These are phyloP conservation scores for Apodemia duryi DNA, from an alignment of 2,888 invertebrate genomes.

Conservation along the genomic window DNA sequence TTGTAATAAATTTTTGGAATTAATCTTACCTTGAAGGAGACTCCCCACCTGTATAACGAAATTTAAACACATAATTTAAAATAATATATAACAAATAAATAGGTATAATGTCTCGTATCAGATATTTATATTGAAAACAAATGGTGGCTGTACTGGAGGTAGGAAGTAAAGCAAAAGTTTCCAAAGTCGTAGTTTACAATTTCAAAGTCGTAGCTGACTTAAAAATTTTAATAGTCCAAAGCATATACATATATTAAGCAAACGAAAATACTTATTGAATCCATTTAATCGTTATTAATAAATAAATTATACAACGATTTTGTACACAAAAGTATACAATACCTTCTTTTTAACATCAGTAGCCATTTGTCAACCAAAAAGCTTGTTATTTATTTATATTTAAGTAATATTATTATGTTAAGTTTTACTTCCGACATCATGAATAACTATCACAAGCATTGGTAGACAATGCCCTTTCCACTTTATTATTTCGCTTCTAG, in stretches of 20 bases:
- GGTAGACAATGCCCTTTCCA: not conserved
- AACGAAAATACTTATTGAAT: constrained; percentile 1
- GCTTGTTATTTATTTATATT: constrained; percentile 7
- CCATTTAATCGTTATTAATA: not conserved
- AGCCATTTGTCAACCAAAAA: constrained; percentile 10
- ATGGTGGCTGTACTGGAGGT: not conserved
- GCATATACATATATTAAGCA: not conserved
- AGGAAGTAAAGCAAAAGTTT: not conserved
- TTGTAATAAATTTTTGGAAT: no score
- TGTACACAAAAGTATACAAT: not conserved
- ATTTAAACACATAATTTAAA: no score
- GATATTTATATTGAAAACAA: not conserved
- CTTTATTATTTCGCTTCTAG: not conserved
- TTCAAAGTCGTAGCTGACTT: constrained; percentile 2
- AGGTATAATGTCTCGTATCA: not conserved
- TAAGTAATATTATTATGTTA: constrained; percentile 1
- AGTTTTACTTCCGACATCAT: not conserved
- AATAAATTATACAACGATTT: constrained; percentile 9
- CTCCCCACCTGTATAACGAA: no score
- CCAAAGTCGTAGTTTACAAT: not conserved
- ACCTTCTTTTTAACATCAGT: constrained; percentile 2
- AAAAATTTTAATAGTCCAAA: constrained; percentile 8
- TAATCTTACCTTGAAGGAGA: no score
- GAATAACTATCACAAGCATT: not conserved
- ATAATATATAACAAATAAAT: no score